phyloP scores from a whole-genome alignment of 1,140 invertebrate species.

The Drosophila watanabei region DNA sequence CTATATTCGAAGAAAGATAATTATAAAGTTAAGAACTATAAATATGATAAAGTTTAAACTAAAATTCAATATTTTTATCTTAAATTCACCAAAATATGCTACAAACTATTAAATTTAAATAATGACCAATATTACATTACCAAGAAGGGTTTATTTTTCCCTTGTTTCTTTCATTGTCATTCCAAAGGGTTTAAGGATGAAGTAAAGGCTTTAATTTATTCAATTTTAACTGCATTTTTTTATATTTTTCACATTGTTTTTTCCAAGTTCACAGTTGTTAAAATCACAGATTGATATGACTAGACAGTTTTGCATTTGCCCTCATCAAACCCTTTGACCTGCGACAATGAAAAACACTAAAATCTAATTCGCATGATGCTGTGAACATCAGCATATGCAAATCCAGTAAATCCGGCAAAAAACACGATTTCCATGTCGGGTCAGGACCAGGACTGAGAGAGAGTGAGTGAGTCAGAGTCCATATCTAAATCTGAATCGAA shows the following conservation, averaged over 20 bases:
- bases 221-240: not conserved
- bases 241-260: not conserved
- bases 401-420: slow-evolving; percentile 44
- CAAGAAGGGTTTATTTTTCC: not conserved
- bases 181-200: not conserved
- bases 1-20: not conserved
- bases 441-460: not conserved
- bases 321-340: slow-evolving; percentile 46
- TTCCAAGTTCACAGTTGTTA: not conserved
- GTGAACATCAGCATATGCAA: slow-evolving; percentile 74
- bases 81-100: not conserved
- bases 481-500: slow-evolving; percentile 17
- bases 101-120: not conserved
- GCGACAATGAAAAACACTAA: slow-evolving; percentile 38
- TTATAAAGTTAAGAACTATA: not conserved
- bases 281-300: slow-evolving; percentile 16
- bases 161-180: not conserved
- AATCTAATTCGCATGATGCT: slow-evolving; percentile 53
- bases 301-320: slow-evolving; percentile 25
- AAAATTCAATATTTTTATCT: not conserved
- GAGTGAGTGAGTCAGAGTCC: slow-evolving; percentile 9
- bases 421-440: slow-evolving; percentile 18
- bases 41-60: not conserved
- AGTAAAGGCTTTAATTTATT: slow-evolving; percentile 1
- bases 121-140: not conserved